Evolutionary conservation across 1,140 invertebrate genomes (phyloP), one percentile per base, ranked within the genome.

Genomic region (Adoxophyes honmai): DNA sequence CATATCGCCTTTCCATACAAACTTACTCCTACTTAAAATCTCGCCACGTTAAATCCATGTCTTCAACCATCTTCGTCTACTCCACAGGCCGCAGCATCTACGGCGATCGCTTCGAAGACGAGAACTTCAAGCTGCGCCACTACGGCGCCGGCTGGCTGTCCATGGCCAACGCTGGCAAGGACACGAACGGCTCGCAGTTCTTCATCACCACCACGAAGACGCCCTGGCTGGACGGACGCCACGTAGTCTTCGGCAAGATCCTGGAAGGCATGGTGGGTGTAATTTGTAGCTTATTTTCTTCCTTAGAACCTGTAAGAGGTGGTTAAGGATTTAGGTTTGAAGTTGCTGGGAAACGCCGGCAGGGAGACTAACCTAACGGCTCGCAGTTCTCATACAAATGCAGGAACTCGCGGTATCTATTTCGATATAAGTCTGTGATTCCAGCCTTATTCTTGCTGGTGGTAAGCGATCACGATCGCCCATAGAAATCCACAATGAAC

Each of bases 141-240:
- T 98, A 97, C 84, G 98, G 97, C 52, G 93, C 97, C 78, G 98
- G 98, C 55, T 98, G 97, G 96, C 82, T 98, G 52, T 98, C 96
- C 0, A 99, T 99, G 97, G 97, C 97, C 52, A 98, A 99, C 89
- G 96, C 97, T 83, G 96, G 95, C 55, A 96, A 97, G 87, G 96
- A 99, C 82, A 99, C 98, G 34, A 99, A 99, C 90, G 98, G 98
- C 16, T 98, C 97, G 15, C 98, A 99, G 79, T 99, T 99, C 90
- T 99, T 99, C 79, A 98, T 99, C 76, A 98, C 97, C 11, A 94
- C 94, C 1, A 95, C 95, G 64, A 92, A 95, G 73, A 99, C 98
- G 9, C 90, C 95, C 16, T 99, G 98, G 98, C 91, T 99, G 33
- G 97, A 99, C 91, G 96, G 96, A 11, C 93, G 95, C 82, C 98